phyloP scores from a whole-genome alignment of 2,113 vertebrate species.

The Protobothrops mucrosquamatus region DNA sequence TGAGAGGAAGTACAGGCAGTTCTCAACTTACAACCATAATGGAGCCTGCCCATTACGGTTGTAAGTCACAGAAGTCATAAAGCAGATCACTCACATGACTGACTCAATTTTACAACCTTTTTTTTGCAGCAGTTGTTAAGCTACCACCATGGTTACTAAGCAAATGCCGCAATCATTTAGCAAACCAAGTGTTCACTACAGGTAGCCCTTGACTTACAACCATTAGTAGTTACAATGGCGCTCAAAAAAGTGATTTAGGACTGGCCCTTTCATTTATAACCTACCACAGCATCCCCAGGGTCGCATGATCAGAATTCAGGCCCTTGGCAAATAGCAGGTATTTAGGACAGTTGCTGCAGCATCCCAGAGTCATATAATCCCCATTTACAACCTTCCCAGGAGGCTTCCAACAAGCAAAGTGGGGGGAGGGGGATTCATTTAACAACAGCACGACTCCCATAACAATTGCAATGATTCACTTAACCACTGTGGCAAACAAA shows the following conservation, averaged over 20 bases:
- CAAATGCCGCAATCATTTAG: too few species aligned
- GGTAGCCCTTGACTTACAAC: neutral
- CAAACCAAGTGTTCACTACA: neutral
- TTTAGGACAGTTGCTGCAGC: too few species aligned
- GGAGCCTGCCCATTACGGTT: too few species aligned
- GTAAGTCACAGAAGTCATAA: too few species aligned
- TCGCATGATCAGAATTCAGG: neutral
- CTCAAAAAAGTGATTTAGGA: neutral
- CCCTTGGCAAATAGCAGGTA: neutral
- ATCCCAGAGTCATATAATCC: neutral
- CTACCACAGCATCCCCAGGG: neutral
- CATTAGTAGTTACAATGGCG: neutral
- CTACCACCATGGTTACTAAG: neutral
- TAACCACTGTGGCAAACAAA: neutral
- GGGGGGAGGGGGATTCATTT: neutral
- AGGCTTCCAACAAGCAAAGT: neutral
- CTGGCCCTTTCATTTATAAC: neutral
- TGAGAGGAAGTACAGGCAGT: neutral
- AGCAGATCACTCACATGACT: too few species aligned
- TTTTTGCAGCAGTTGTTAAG: too few species aligned
- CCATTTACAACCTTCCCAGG: neutral
- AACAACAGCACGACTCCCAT: neutral
- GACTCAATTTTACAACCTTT: too few species aligned
- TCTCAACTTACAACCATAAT: too few species aligned
- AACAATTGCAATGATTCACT: neutral